These are phyloP conservation scores for Pangasius mekongensis DNA, from an alignment of 2,797 vertebrate species.

Conservation along the genomic window DNA sequence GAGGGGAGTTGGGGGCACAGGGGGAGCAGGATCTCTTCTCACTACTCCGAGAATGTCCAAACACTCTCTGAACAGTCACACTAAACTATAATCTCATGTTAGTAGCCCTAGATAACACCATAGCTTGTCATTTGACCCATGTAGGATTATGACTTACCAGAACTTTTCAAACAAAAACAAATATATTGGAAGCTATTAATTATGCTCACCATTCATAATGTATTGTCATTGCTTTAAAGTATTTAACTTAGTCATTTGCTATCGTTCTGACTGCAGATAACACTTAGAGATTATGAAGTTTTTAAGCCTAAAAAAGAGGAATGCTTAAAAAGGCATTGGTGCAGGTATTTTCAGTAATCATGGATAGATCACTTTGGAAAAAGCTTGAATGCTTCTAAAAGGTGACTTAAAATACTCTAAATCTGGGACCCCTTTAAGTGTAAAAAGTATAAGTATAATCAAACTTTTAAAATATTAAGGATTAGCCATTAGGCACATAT, in stretches of 20 bases:
- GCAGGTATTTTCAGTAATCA: not conserved
- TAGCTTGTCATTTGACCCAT: not conserved
- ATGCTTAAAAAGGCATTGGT: too few relatives aligned
- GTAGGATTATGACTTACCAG: not conserved
- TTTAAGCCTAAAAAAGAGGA: not conserved
- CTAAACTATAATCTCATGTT: not conserved
- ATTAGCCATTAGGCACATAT: not conserved
- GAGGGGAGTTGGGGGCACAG: constrained; percentile 21
- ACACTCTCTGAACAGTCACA: constrained; percentile 67
- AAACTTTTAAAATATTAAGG: not conserved
- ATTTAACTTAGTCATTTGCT: not conserved
- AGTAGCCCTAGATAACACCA: not conserved
- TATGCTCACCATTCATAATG: not conserved
- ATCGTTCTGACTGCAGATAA: not conserved
- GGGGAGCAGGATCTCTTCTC: constrained; percentile 57
- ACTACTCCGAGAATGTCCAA: constrained; percentile 64
- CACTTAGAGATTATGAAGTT: not conserved
- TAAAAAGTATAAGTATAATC: not conserved
- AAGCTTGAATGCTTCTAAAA: not conserved
- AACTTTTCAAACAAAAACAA: not conserved
- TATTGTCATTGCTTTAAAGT: not conserved
- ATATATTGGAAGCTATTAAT: not conserved
- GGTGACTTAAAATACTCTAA: not conserved
- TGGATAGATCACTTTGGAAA: not conserved
- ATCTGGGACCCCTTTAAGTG: not conserved